Base-by-base conservation (phyloP, 1,140 invertebrate genomes). In the Achroia grisella region DNA sequence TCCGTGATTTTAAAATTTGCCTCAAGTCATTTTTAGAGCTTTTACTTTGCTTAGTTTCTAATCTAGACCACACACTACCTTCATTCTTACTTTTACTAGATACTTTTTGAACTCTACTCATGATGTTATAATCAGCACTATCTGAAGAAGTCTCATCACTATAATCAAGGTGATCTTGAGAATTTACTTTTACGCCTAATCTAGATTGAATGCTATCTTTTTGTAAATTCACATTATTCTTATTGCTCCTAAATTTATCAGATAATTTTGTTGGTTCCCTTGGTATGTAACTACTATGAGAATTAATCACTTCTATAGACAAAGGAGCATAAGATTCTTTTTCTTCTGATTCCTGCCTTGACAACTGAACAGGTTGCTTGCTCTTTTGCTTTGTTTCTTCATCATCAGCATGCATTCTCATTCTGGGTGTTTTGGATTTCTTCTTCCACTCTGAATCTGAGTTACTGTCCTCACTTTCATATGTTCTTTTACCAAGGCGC, bases 361-460 rank as follows among this genome's bases (percentile, higher is more conserved):
- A 47, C 32, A 55, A n/a, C 10, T 44, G 59, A 47, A 61, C 40
- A 49, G 71, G 35, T 41, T 68, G 51, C 40, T 69, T 71, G 43
- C 66, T 81, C 53, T 65, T 87, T 57, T 88, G 84, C 68, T 91
- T 91, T 52, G 89, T 88, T 71, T 94, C 93, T 74, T 94, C 92
- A 63, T 95, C 93, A 83, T 95, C 94, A n/a, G 94, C 94, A 73
- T 93, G 93, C 94, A 95, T 95, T 70, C 93, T 87, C 93, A 94
- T 94, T 55, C 91, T 80, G 0, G 91, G 89, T 28, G 89, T 77
- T 84, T 93, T 94, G 13, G 87, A 89, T 59, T 89, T 89, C 43
- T 83, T 88, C 43, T 82, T 87, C 89, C 89, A 89, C 81, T 60
- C 89, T 12, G 68, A 58, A 60, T 83, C 78, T 48, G 77, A 88